Percentiles rank a stretch among this genome's conserved stretches.
Conservation (phyloP, 37 sponge, comb jelly and placozoan genomes). For the Ianthella basta region DNA sequence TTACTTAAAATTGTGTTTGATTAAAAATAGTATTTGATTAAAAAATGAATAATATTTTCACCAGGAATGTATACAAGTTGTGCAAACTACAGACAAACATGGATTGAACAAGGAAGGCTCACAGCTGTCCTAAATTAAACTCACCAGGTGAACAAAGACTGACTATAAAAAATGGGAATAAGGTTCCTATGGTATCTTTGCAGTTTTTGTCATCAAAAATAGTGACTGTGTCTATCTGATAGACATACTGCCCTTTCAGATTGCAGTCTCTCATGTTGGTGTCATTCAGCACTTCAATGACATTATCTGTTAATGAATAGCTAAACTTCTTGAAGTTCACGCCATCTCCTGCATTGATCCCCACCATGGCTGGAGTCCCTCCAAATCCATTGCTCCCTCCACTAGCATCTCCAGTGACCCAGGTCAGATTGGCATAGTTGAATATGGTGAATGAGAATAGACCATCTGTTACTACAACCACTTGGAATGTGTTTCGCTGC, state of each 20-base stretch:
- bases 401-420: constrained; percentile 31
- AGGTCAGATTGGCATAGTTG: constrained; percentile 19
- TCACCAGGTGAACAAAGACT: no score
- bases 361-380: constrained; percentile 38
- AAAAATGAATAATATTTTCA: no score
- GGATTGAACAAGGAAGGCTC: no score
- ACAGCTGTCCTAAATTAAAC: no score
- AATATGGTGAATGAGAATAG: constrained; percentile 27
- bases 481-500: constrained; percentile 27
- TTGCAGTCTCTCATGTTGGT: neutral
- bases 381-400: constrained; percentile 9
- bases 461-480: constrained; percentile 20
- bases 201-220: neutral
- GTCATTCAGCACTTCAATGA: neutral
- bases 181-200: neutral
- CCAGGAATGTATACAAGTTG: no score
- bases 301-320: neutral
- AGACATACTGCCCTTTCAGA: neutral
- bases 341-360: constrained; percentile 31
- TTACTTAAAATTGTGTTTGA: no score
- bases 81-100: no score
- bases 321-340: constrained; percentile 3
- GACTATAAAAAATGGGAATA: neutral
- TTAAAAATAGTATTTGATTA: no score
- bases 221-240: neutral